These are phyloP conservation scores for Hipparchia sbordonii DNA, from an alignment of 2,888 invertebrate species.

Conservation along the genomic window DNA sequence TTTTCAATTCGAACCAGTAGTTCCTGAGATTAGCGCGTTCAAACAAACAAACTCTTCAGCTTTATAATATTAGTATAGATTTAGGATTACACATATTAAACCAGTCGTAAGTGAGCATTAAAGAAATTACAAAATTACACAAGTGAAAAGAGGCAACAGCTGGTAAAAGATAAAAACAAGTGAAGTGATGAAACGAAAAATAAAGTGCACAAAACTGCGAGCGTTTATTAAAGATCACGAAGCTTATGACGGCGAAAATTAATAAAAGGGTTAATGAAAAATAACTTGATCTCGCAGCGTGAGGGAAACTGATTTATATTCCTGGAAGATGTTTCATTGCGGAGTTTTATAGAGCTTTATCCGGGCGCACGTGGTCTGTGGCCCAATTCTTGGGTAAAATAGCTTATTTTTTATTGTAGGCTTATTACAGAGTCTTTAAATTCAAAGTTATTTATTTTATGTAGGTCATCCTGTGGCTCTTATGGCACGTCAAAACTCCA, in stretches of 20 bases:
- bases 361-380: neutral
- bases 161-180: constrained; percentile 13
- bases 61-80: too few species aligned
- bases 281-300: constrained; percentile 29
- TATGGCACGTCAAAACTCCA: too few species aligned
- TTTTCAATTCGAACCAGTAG: too few species aligned
- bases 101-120: too few species aligned
- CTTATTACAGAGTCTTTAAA: too few species aligned
- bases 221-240: constrained; percentile 21
- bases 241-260: constrained; percentile 24
- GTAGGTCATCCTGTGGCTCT: too few species aligned
- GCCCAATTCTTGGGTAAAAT: neutral
- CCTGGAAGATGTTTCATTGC: constrained; percentile 15
- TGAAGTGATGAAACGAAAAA: constrained; percentile 14
- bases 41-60: too few species aligned
- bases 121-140: neutral
- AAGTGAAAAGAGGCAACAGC: neutral
- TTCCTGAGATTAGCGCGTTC: too few species aligned
- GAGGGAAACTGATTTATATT: constrained; percentile 30
- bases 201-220: constrained; percentile 11
- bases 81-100: too few species aligned
- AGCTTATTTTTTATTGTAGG: neutral
- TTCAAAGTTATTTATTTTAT: too few species aligned
- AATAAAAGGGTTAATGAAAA: constrained; percentile 31
- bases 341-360: constrained; percentile 8